Conservation (phyloP, 2,888 invertebrate genomes). For the Hoplodrina blanda region DNA sequence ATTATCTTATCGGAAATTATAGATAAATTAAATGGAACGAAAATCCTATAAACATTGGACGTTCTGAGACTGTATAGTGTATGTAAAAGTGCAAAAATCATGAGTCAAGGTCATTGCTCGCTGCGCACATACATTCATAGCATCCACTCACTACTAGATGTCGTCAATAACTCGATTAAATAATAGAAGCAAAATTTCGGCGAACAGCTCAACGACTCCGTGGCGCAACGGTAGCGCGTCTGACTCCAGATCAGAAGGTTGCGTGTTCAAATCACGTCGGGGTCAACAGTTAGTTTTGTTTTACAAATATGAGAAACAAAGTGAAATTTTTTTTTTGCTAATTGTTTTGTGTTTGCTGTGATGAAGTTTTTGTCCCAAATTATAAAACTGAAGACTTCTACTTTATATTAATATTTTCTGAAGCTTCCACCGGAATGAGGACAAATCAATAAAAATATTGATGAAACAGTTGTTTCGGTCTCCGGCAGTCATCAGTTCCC, state of each 20-base stretch:
- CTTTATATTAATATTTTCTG: not conserved
- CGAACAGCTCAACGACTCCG: slow-evolving; percentile 90
- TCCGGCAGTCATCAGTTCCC: slow-evolving; percentile 45
- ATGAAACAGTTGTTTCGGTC: slow-evolving; percentile 2
- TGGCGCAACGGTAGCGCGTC: slow-evolving; percentile 99
- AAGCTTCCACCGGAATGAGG: not conserved
- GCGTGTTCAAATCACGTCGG: slow-evolving; percentile 99
- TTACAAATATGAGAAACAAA: not conserved
- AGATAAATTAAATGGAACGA: slow-evolving; percentile 2
- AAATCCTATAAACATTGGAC: not conserved
- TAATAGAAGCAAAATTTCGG: slow-evolving; percentile 65
- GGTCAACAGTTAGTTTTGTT: slow-evolving; percentile 91
- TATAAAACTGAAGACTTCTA: not conserved
- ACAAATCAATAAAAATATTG: slow-evolving; percentile 27
- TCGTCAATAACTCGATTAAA: slow-evolving; percentile 60
- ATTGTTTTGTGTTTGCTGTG: not conserved
- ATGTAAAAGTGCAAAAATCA: slow-evolving; percentile 29
- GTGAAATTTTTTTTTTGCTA: not conserved
- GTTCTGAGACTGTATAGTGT: not conserved
- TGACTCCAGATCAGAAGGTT: slow-evolving; percentile 99
- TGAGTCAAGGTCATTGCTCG: slow-evolving; percentile 34
- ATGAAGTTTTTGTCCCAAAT: too few relatives aligned
- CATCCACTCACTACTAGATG: slow-evolving; percentile 38
- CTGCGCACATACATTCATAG: slow-evolving; percentile 27
- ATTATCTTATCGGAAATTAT: slow-evolving; percentile 15